Evolutionary conservation across 2,888 invertebrate genomes (phyloP), one percentile per base, ranked within the genome.

Genomic region (Eupelmus urozonus): DNA sequence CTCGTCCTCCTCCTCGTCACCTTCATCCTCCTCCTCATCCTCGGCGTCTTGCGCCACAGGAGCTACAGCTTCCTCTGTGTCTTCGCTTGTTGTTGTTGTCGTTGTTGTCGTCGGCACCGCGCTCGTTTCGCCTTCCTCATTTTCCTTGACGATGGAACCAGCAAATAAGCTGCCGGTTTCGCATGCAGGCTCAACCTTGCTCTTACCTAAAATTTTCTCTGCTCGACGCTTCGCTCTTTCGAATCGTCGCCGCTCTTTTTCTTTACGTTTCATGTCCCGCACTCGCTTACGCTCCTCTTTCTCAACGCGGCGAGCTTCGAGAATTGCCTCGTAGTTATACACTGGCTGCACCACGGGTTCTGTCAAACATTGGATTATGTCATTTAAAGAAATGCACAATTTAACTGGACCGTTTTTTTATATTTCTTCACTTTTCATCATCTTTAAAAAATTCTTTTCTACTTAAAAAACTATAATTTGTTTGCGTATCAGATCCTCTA

Each of bases 241-340:
- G 4, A 86, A 85, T 53, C 84, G 87, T 23, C 84, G 84, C 20
- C 85, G 83, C 62, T 88, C 89, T 65, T 88, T 88, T 34, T 89
- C 89, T 25, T 84, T 86, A 9, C 87, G 83, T 2, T 83, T 85
- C 7, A 86, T 82, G 16, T 88, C 89, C 0, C 87, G 82, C 27
- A 84, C 16, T 25, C 84, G 84, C 59, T 88, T 88, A 0, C 89
- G 88, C 55, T 89, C 89, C 34, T 89, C 88, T 27, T 85, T 85
- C 45, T 89, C 89, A 18, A 86, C 85, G 11, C 86, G 85, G 0
- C 89, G 87, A 0, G 83, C 85, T 60, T 90, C 89, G 20, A 90
- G 82, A 40, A 90, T 90, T 0, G 87, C 89, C 45, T 89, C 89
- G 45, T 90, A 90, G 79, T 90, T 89, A 59, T 90, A 90, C 0